These are phyloP conservation scores for Thalassarche chlororhynchos DNA, from an alignment of 2,113 vertebrate species.

Conservation along the genomic window DNA sequence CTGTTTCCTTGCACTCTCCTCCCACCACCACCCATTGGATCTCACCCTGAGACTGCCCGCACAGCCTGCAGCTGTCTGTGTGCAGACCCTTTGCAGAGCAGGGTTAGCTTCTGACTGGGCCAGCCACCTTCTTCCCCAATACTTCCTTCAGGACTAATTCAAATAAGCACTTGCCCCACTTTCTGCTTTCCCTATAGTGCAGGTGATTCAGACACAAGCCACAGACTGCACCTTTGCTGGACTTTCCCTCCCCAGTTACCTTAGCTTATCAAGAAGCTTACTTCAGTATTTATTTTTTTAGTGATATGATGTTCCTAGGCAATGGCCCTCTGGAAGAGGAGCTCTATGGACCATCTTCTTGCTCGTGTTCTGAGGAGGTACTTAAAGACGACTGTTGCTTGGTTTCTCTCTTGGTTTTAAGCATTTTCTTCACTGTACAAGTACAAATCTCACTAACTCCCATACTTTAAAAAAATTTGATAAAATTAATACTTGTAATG, in stretches of 20 bases:
- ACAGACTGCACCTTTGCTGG: background rate
- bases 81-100: background rate
- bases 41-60: background rate
- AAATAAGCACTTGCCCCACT: background rate
- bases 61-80: background rate
- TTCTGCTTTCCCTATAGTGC: background rate
- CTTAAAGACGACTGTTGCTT: background rate
- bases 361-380: fast-evolving
- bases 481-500: background rate
- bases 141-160: background rate
- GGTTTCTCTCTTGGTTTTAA: background rate
- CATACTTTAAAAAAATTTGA: background rate
- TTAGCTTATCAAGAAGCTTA: background rate
- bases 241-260: background rate
- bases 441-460: background rate
- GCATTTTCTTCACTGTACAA: background rate
- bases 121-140: background rate
- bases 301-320: background rate
- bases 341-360: background rate
- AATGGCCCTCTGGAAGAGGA: background rate
- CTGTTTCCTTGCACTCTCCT: background rate
- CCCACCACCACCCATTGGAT: background rate
- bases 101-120: background rate
- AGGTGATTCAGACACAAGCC: background rate
- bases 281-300: background rate